Evolutionary conservation across 2,797 vertebrate species (phyloP), one percentile per base, ranked within the genome.

Genomic region (Anabas testudineus): DNA sequence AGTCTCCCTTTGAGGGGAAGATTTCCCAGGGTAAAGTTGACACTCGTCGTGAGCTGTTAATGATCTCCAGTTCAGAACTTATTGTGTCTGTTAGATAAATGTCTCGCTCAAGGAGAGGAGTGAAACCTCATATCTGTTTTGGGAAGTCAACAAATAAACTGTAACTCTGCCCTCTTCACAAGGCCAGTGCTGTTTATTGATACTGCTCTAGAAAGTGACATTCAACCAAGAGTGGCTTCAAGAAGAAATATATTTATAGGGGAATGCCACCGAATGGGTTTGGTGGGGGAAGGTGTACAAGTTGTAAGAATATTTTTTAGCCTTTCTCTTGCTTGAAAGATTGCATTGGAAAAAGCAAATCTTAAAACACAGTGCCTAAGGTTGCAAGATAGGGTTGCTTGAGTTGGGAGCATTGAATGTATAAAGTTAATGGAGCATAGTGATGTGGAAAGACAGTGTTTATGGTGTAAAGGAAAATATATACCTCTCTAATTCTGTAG

Each of bases 81-180:
- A 81, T 77, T 78, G 74, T 68, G 75, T 79, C 62, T 22, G 39
- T 52, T 47, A 55, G 80, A 88, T 87, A 86, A 68, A 84, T 87
- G 71, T 73, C 65, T 67, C 1, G 19, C 71, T 82, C 58, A 54
- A 56, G 56, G 67, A 65, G 19, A 24, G 18, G 16, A 73, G 58
- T 71, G 52, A 78, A 81, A 63, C 28, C 60, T 79, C 57, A 61
- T 71, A 78, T 74, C 56, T 80, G 55, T 78, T 62, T 56, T 66
- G 34, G 47, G 39, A 71, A 73, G 67, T 84, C 59, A 8, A 75
- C 76, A 81, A 86, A 90, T 87, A 86, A 85, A 86, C 70, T 67
- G 73, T 66, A 72, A 71, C 51, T 77, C 66, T 75, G 46, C 19
- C 73, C 63, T 67, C 55, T 74, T 42, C 37, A 49, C 80, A 81